Base-by-base conservation (phyloP, 2,113 vertebrate species). In the Vulpes ferrilata region DNA sequence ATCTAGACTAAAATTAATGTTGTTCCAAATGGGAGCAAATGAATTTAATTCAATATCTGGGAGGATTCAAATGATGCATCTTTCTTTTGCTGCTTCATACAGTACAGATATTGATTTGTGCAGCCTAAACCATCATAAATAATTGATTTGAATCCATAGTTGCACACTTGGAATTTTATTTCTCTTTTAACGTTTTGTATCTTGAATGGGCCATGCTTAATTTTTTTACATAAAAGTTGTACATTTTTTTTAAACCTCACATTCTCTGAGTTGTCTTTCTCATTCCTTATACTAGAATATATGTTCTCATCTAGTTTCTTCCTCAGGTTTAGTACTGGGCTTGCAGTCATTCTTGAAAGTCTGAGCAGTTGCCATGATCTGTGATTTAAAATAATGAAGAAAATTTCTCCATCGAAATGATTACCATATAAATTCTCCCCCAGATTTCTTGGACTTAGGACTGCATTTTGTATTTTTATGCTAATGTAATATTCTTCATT, bases 21-120 rank as follows among this genome's bases (percentile, higher is more conserved):
- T 93, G 5, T 91, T 97, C 6, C 88, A 97, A 93, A 95, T 30
- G 12, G 1, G 2, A 4, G 82, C 16, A 80, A 81, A 90, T 76
- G 7, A 0, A 94, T 96, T 93, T n/a, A 93, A 2, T 64, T 76
- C 5, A 78, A 19, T 53, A 85, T 97, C 83, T 94, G 11, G 53
- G 13, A 67, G 32, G 43, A 90, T 91, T 96, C 91, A 35, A 20
- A 93, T 17, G 65, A 38, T 60, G 7, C 2, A 88, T 59, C 6
- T 92, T 95, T 95, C 25, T 87, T 96, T 59, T 51, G 2, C 79
- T 90, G 62, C 23, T 13, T 4, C 23, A 53, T 35, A 65, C 2
- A 90, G 4, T 69, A 86, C 55, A 97, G 74, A 65, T 84, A 97
- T 11, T 95, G 17, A 53, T 96, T 93, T 88, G 55, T 6, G 90